Base-by-base conservation (phyloP, 2,113 vertebrate genomes). In the Macrotis lagotis region DNA sequence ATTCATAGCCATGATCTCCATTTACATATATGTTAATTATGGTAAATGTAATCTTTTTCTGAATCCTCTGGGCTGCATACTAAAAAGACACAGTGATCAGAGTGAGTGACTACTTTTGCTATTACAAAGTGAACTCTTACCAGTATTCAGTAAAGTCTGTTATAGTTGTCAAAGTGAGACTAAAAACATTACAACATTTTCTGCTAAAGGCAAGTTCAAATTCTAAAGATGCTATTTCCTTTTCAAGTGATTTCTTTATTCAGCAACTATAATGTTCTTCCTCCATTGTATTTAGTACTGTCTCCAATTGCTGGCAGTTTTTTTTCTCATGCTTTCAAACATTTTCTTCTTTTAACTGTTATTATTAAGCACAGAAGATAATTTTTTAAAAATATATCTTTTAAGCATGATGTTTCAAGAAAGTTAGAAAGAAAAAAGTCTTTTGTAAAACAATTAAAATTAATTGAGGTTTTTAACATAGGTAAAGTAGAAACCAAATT, bases 21-120 rank as follows among this genome's bases (percentile, higher is more conserved):
- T 99, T 99, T 99, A 99, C 99, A 99, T 99, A 99, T 99, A 99
- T 99, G 99, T 99, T 99, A 99, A 99, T 99, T 99, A 99, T 98
- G 98, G 98, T 99, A 99, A 99, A 99, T 99, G 98, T 98, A 99
- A 99, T 99, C 98, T 99, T 98, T 99, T 98, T 97, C 98, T 96
- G 98, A 99, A 98, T 99, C 98, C 98, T 99, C 98, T 98, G 98
- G 98, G 99, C 98, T 98, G 99, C 98, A 99, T 99, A 99, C 98
- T 99, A 99, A 99, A 99, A 98, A 98, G 99, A 98, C 97, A 97
- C 95, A 98, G 98, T 98, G 98, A 99, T 99, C 98, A 98, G 97
- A 98, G 96, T 96, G 95, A 98, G 96, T 96, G 95, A 98, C 97
- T 98, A 98, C 96, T 98, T 98, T 95, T 98, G 97, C 96, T 98